Percentiles rank a stretch among this genome's conserved stretches.
Evolutionary conservation across 2,888 invertebrate genomes (phyloP).

Genomic region (Hydropsyche betteni): DNA sequence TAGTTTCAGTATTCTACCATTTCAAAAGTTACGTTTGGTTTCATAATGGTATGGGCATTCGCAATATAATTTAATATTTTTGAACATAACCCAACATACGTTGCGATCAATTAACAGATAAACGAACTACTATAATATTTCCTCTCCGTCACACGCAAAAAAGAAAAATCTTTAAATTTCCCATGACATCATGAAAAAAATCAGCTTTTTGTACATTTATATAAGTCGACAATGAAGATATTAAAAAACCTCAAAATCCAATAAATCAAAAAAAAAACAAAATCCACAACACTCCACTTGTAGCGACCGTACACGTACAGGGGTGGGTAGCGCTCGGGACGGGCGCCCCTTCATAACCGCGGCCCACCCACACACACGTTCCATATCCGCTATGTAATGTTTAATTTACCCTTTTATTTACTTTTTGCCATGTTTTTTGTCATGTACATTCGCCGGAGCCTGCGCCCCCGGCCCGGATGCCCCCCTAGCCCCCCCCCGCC

Average conservation of each 20-base stretch:
- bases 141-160: no score
- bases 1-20: no score
- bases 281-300: slow-evolving; percentile 21
- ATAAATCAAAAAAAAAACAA: background rate
- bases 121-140: no score
- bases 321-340: background rate
- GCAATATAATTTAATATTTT: no score
- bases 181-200: no score
- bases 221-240: no score
- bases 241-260: background rate
- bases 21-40: no score
- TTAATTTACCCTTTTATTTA: slow-evolving; percentile 52
- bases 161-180: no score
- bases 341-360: slow-evolving; percentile 47
- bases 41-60: no score
- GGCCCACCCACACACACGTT: slow-evolving; percentile 52
- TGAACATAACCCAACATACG: no score
- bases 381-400: slow-evolving; percentile 60
- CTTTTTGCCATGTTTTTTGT: slow-evolving; percentile 51
- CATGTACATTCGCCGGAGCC: slow-evolving; percentile 48
- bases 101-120: no score
- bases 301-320: slow-evolving; percentile 46
- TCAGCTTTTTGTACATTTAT: no score
- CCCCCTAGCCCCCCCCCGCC: background rate
- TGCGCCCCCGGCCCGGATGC: slow-evolving; percentile 39